Percentiles rank a stretch among this genome's conserved stretches.
Conservation (phyloP, 2,113 vertebrate species). For the Ptyas mucosa region DNA sequence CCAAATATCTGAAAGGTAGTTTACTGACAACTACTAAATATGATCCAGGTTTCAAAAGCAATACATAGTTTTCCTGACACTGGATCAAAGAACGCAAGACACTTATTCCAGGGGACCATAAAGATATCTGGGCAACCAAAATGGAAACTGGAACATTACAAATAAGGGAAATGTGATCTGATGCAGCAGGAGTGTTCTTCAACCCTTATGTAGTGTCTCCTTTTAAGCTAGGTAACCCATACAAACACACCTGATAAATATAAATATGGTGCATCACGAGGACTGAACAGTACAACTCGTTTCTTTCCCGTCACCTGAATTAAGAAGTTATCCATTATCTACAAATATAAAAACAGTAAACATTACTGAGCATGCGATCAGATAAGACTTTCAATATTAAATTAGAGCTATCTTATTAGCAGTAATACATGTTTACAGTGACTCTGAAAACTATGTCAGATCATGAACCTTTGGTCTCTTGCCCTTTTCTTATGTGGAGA, state of each 20-base stretch:
- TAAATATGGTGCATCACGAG: conserved; percentile 86
- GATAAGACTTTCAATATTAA: not conserved
- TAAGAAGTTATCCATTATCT: conserved; percentile 98
- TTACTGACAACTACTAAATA: not conserved
- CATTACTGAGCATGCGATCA: not conserved
- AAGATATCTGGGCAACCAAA: not conserved
- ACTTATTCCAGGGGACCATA: not conserved
- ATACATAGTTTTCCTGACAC: not conserved
- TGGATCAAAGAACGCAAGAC: not conserved
- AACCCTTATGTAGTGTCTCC: not conserved
- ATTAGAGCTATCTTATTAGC: not conserved
- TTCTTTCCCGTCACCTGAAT: conserved; percentile 93
- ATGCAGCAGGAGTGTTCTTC: not conserved
- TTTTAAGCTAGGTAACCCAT: not conserved
- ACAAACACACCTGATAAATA: conserved; percentile 85
- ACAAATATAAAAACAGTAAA: conserved; percentile 15
- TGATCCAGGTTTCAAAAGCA: not conserved
- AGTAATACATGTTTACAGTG: not conserved
- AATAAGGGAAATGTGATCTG: not conserved
- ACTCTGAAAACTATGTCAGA: not conserved
- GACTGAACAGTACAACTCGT: conserved; percentile 84
- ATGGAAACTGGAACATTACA: not conserved
- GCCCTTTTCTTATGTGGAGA: not conserved
- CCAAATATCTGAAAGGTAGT: not conserved
- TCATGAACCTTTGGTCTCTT: not conserved